A percentile compares a stretch with the other conserved stretches of the same genome.
Conservation (phyloP, 2,888 invertebrate species). For the Drosophila testacea region DNA sequence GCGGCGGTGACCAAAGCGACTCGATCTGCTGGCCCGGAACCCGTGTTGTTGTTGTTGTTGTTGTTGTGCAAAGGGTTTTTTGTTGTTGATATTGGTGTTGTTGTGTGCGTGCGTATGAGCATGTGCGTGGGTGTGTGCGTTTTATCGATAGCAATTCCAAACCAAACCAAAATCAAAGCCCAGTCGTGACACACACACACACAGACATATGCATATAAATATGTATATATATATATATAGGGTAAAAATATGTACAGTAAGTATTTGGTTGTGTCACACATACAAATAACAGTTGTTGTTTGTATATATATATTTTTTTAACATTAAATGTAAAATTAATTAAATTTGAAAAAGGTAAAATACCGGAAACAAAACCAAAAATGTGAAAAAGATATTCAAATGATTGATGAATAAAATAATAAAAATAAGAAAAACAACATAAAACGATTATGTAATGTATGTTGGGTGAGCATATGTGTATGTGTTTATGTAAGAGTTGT, state of each 20-base stretch:
- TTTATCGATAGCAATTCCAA: conserved; percentile 54
- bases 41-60: conserved; percentile 21
- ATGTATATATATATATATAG: conserved; percentile 32
- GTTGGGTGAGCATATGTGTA: conserved; percentile 24
- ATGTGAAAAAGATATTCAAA: conserved; percentile 53
- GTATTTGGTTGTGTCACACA: conserved; percentile 55
- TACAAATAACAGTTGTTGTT: conserved; percentile 29
- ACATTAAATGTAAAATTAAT: conserved; percentile 69
- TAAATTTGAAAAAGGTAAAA: conserved; percentile 65
- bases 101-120: conserved; percentile 40
- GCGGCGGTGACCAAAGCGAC: conserved; percentile 88
- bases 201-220: conserved; percentile 35
- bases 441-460: conserved; percentile 63
- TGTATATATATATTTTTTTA: conserved; percentile 22
- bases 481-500: conserved; percentile 27
- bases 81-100: conserved; percentile 20
- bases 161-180: conserved; percentile 63
- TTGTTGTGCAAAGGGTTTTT: conserved; percentile 18
- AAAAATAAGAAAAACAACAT: conserved; percentile 54
- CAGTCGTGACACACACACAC: conserved; percentile 66
- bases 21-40: conserved; percentile 86
- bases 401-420: conserved; percentile 68
- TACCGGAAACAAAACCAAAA: conserved; percentile 72
- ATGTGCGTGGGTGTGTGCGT: conserved; percentile 39
- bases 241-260: conserved; percentile 64